Evolutionary conservation across 2,113 vertebrate species (phyloP), one percentile per base, ranked within the genome.

Genomic region (Panthera uncia): DNA sequence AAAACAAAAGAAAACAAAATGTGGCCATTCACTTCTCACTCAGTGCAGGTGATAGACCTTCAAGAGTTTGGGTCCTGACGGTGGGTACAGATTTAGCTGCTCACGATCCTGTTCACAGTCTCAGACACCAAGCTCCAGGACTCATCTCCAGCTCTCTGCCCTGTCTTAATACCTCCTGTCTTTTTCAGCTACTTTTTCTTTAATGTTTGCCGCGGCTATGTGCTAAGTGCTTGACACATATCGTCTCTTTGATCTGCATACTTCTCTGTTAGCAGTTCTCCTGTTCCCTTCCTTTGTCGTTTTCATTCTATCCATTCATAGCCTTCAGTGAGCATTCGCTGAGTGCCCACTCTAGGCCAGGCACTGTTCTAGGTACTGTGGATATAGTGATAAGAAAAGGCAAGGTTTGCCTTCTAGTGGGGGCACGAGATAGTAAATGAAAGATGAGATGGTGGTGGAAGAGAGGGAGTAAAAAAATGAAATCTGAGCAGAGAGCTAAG

Each of bases 1-100:
- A 97, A 88, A 78, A 74, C 57, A 95, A 92, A 90, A 69, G 41
- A 89, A 57, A 96, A 82, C 12, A 73, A 89, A 69, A 76, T 16
- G 27, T 57, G 5, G 55, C 76, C 65, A 87, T 68, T 79, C 55
- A 25, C 45, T 73, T 95, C 36, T 95, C 78, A 38, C 4, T 52
- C 74, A 90, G 81, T 38, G 86, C n/a, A 85, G 13, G 18, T 0
- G 29, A 33, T 4, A 80, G 21, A 25, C 27, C 31, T 4, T 61
- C 10, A 10, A 48, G 45, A 61, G 3, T 27, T 15, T 82, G 48
- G 19, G 14, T 63, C 16, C n/a, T 63, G 25, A 27, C 12, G 18
- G 4, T 33, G 12, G 5, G 13, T 23, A 57, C 9, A 81, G 4
- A 18, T 5, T 11, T 2, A 83, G 14, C 16, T 61, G 14, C 57